Conservation (phyloP, 2,888 invertebrate genomes). For the Sphecodes monilicornis region DNA sequence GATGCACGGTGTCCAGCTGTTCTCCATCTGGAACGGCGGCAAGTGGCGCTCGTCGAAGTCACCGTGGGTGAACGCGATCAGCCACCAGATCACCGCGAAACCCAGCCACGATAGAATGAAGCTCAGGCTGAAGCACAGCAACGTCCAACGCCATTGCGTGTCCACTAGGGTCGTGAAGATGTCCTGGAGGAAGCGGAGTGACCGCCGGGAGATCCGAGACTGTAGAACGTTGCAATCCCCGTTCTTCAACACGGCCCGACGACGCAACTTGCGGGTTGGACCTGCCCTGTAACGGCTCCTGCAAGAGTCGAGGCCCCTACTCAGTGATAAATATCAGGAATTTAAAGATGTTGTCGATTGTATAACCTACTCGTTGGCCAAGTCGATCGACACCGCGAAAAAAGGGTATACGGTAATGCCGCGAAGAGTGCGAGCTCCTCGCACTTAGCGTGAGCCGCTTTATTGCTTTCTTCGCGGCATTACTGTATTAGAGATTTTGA, state of each 20-base stretch:
- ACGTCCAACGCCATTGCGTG: slow-evolving; percentile 96
- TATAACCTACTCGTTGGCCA: background rate
- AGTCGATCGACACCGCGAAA: background rate
- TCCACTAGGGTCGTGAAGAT: slow-evolving; percentile 95
- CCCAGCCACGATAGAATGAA: slow-evolving; percentile 95
- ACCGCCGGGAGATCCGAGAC: slow-evolving; percentile 92
- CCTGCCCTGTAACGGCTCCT: slow-evolving; percentile 90
- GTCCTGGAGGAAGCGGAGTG: slow-evolving; percentile 90
- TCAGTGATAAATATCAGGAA: background rate
- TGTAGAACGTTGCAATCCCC: slow-evolving; percentile 98
- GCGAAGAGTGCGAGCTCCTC: too few relatives aligned
- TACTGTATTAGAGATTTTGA: background rate
- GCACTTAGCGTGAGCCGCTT: too few relatives aligned
- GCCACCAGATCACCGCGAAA: slow-evolving; percentile 96
- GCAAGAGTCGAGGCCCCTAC: slow-evolving; percentile 57
- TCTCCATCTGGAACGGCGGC: slow-evolving; percentile 86
- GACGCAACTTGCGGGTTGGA: slow-evolving; percentile 89
- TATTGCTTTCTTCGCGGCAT: too few relatives aligned
- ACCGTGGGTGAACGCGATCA: slow-evolving; percentile 95
- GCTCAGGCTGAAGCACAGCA: slow-evolving; percentile 92
- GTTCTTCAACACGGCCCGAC: slow-evolving; percentile 96
- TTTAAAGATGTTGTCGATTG: background rate
- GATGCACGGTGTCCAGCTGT: slow-evolving; percentile 94
- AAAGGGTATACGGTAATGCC: too few relatives aligned
- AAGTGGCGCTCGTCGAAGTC: slow-evolving; percentile 91